Base-by-base conservation (phyloP, 2,797 vertebrate genomes). In the Anableps anableps region DNA sequence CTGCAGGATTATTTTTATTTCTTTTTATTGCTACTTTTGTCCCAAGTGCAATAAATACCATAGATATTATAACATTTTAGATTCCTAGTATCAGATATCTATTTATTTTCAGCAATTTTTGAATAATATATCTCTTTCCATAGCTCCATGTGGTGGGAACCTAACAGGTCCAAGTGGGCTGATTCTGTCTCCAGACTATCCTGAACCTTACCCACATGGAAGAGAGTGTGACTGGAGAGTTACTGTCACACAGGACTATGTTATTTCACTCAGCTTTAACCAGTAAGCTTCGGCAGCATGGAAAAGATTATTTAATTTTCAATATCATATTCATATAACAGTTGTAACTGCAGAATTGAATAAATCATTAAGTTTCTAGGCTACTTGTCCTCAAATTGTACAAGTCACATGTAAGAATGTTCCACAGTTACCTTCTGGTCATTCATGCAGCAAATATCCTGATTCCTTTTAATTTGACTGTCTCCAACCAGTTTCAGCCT, bases 171-270 rank as follows among this genome's bases (percentile, higher is more conserved):
- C 98, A 0, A 96, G 96, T 0, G 99, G 99, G 45, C 95, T 99
- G 83, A 99, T 99, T 88, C 91, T 99, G 83, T 99, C 99, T 34
- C 99, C 99, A 0, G 97, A 98, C 92, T 99, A 98, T 79, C 98
- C 98, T 0, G 98, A 99, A 85, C 98, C 98, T 0, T 99, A 99
- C 79, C 99, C 99, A 0, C 98, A 98, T 0, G 97, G 98, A 60
- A 96, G 98, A 86, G 99, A 99, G 90, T 99, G 99, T 41, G 98
- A 99, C 95, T 99, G 99, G 99, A 96, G 94, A 48, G 95, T 99
- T 68, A 96, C 95, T 0, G 99, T 99, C 77, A 98, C 97, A 0
- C 95, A 95, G 0, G 99, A 99, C 89, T 99, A 97, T 21, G 97
- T 99, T 94, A 99, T 99, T 31, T 97, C 97, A 45, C 95, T 99